Evolutionary conservation across 2,888 invertebrate genomes (phyloP).

Genomic region (Odontocerum albicorne): DNA sequence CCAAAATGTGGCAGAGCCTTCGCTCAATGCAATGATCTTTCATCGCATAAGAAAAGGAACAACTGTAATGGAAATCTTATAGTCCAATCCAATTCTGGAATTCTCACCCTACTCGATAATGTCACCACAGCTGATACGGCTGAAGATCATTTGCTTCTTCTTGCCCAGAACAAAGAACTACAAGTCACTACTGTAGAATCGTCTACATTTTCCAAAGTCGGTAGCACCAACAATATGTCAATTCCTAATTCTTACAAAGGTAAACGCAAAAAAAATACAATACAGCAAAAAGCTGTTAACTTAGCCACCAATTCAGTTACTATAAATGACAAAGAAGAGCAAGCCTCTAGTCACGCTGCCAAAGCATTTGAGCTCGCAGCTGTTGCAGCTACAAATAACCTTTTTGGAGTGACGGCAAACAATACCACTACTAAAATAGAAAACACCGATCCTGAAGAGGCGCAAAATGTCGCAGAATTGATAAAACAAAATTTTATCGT

Average conservation of each 20-base stretch:
- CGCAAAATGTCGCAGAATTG: slow-evolving; percentile 20
- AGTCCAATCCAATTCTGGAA: neutral
- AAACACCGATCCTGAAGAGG: slow-evolving; percentile 12
- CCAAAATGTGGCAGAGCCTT: slow-evolving; percentile 37
- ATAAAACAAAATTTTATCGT: slow-evolving; percentile 23
- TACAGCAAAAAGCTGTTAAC: slow-evolving; percentile 12
- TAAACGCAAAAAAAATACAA: slow-evolving; percentile 8
- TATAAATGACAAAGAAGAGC: slow-evolving; percentile 1
- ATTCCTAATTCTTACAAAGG: slow-evolving; percentile 4
- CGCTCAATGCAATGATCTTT: slow-evolving; percentile 38
- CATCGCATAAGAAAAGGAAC: slow-evolving; percentile 36
- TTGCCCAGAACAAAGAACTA: slow-evolving; percentile 14
- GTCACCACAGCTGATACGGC: neutral
- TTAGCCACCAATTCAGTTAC: slow-evolving; percentile 8
- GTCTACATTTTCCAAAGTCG: slow-evolving; percentile 3
- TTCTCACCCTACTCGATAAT: neutral
- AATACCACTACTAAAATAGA: slow-evolving; percentile 13
- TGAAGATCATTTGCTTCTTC: slow-evolving; percentile 17
- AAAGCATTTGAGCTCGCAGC: slow-evolving; percentile 2
- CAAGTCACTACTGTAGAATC: slow-evolving; percentile 13
- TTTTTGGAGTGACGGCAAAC: slow-evolving; percentile 8
- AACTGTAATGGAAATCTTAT: slow-evolving; percentile 22
- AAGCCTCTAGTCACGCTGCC: too few relatives aligned
- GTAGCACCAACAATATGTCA: neutral
- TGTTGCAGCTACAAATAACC: slow-evolving; percentile 8